Conservation (phyloP, 2,888 invertebrate genomes). For the Meghimatium bilineatum region DNA sequence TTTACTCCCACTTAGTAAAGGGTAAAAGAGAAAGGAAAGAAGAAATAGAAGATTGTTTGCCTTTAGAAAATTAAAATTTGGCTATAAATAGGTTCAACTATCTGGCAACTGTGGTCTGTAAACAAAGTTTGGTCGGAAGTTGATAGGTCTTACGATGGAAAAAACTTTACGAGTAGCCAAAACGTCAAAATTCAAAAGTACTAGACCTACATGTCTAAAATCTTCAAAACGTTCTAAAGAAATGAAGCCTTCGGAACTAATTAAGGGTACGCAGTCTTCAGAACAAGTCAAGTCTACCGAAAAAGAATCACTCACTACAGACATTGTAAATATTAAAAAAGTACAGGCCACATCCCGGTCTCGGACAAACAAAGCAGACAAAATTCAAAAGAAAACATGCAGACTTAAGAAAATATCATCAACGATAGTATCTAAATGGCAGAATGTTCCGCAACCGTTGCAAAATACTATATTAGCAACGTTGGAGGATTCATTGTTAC, state of each 20-base stretch:
- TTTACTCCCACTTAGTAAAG: no score
- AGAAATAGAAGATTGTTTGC: no score
- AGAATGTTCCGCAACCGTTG: neutral
- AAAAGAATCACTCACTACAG: neutral
- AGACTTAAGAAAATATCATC: neutral
- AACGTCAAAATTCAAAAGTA: neutral
- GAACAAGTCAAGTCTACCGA: neutral
- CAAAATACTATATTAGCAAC: neutral
- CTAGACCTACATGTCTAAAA: no score
- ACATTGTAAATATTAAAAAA: no score
- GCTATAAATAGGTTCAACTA: no score
- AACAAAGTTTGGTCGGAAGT: no score
- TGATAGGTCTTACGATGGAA: no score
- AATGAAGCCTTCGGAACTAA: neutral
- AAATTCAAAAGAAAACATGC: neutral
- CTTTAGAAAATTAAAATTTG: no score
- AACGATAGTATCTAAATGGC: neutral
- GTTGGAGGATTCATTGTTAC: constrained; percentile 6
- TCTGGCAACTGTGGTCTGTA: no score
- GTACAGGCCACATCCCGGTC: neutral
- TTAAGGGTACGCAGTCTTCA: neutral
- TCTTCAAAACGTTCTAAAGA: neutral
- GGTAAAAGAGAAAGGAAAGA: no score
- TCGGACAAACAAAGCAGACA: neutral
- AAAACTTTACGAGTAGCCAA: neutral